Percentiles rank a stretch among this genome's conserved stretches.
Conservation (phyloP, 2,113 vertebrate genomes). For the Ceyx melanurus region DNA sequence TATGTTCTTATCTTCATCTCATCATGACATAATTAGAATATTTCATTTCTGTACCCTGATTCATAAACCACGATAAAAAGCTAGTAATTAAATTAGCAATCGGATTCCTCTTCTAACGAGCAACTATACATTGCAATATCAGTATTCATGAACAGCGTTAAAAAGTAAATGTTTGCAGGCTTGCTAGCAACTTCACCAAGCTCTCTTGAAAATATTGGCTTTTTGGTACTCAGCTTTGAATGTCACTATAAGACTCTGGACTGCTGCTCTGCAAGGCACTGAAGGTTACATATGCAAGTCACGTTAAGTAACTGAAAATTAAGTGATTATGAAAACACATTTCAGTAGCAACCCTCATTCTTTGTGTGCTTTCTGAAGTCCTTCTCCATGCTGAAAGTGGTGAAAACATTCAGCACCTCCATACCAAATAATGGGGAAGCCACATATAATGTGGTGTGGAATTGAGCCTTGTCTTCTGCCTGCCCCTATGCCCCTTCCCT, state of each 20-base stretch:
- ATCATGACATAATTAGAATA: conserved; percentile 31
- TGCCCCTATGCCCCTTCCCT: not conserved
- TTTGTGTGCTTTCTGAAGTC: not conserved
- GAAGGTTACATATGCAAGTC: not conserved
- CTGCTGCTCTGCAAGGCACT: not conserved
- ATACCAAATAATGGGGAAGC: accelerated
- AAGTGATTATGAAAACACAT: not conserved
- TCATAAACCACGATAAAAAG: conserved; percentile 15
- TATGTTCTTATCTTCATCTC: not conserved
- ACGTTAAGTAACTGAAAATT: not conserved
- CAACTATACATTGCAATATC: not conserved
- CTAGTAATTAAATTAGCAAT: conserved; percentile 40
- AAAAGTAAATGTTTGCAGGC: not conserved
- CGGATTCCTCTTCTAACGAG: not conserved
- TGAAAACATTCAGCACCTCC: not conserved
- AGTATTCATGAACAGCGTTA: not conserved
- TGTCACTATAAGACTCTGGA: not conserved
- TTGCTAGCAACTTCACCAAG: not conserved
- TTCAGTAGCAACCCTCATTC: not conserved
- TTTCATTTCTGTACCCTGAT: not conserved
- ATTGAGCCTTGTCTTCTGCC: accelerated
- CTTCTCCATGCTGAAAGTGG: accelerated
- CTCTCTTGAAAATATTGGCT: not conserved
- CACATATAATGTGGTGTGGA: accelerated
- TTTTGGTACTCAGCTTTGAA: not conserved